Evolutionary conservation across 2,113 vertebrate genomes (phyloP).

Genomic region (Lates calcarifer): DNA sequence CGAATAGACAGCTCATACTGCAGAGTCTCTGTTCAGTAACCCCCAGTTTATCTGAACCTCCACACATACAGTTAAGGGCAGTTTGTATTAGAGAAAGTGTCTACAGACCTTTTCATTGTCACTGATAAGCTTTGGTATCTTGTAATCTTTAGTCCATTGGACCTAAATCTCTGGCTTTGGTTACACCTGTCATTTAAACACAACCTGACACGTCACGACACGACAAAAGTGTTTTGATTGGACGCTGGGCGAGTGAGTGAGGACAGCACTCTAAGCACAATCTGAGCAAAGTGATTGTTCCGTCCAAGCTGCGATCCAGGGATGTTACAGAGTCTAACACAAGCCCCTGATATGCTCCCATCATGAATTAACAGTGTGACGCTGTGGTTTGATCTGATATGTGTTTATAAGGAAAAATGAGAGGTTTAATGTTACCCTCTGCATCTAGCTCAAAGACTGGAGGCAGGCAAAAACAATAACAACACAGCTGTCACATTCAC

Average conservation of each 20-base stretch:
- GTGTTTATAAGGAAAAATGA: too few species aligned
- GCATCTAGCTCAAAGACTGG: too few species aligned
- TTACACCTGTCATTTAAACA: slow-evolving; percentile 2
- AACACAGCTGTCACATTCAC: too few species aligned
- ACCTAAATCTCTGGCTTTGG: neutral
- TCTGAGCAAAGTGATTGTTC: neutral
- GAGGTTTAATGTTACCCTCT: neutral
- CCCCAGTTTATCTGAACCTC: slow-evolving; percentile 5
- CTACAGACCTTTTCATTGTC: slow-evolving; percentile 2
- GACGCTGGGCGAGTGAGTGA: neutral
- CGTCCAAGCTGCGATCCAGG: neutral
- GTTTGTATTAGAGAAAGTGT: slow-evolving; percentile 12
- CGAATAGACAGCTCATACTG: slow-evolving; percentile 11
- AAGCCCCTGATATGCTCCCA: neutral
- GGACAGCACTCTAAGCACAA: neutral
- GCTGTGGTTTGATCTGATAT: too few species aligned
- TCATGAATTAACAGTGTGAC: too few species aligned
- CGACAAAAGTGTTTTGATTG: neutral
- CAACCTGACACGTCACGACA: neutral
- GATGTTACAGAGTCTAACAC: neutral
- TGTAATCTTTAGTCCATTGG: neutral
- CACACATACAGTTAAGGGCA: neutral
- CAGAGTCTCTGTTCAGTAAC: neutral
- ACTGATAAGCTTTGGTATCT: slow-evolving; percentile 12
- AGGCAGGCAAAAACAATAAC: too few species aligned